Conservation (phyloP, 1,140 invertebrate species). For the Drosophila neocordata region DNA sequence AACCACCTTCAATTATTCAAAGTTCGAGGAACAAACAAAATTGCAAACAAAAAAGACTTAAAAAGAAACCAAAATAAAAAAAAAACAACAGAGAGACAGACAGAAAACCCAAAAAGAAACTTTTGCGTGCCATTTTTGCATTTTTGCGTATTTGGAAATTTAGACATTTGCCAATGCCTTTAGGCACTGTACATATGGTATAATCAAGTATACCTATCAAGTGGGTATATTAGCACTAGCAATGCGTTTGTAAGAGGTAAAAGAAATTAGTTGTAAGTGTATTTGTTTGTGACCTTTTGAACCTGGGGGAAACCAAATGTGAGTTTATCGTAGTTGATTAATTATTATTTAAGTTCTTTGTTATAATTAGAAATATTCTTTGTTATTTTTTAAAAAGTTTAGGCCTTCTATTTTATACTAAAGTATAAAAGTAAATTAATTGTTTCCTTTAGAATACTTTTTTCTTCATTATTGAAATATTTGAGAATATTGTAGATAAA, state of each 20-base stretch:
- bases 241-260: background rate
- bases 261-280: too few species aligned
- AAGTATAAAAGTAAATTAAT: too few species aligned
- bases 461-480: too few species aligned
- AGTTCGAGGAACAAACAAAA: conserved; percentile 34
- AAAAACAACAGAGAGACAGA: background rate
- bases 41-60: background rate
- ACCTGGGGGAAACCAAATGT: too few species aligned
- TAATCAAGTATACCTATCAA: background rate
- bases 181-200: background rate
- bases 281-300: too few species aligned
- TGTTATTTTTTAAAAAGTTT: too few species aligned
- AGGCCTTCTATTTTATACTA: too few species aligned
- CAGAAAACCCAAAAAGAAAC: conserved; percentile 31
- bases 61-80: background rate
- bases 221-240: conserved; percentile 3
- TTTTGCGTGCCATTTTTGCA: conserved; percentile 60
- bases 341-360: too few species aligned
- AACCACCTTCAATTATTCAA: conserved; percentile 51
- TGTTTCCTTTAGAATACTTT: too few species aligned
- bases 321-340: too few species aligned
- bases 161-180: conserved; percentile 55
- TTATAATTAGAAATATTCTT: too few species aligned
- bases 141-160: conserved; percentile 74
- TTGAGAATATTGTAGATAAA: too few species aligned